phyloP scores from a whole-genome alignment of 53 echinoderm and acorn worm species.

The Arbacia lixula region DNA sequence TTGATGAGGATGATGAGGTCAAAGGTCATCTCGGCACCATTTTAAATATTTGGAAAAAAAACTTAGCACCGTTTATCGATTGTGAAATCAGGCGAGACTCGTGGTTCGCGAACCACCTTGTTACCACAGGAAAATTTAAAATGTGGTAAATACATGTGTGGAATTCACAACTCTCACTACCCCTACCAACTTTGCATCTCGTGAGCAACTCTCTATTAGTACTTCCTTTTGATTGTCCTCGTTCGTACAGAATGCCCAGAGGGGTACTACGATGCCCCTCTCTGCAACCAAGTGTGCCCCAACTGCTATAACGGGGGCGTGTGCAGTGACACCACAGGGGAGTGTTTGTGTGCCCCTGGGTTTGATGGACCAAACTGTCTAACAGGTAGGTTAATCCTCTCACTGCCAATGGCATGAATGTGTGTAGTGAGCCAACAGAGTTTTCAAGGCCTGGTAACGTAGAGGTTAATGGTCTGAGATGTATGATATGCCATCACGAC shows the following conservation, averaged over 20 bases:
- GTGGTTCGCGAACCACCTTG: too few relatives aligned
- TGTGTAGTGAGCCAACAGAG: background rate
- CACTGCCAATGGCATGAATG: background rate
- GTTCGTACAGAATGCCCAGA: slow-evolving; percentile 27
- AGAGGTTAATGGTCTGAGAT: slow-evolving; percentile 5
- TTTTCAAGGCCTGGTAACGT: background rate
- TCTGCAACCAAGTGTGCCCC: slow-evolving; percentile 17
- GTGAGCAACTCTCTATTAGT: too few relatives aligned
- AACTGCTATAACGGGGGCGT: slow-evolving; percentile 54
- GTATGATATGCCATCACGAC: background rate
- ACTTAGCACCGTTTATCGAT: too few relatives aligned
- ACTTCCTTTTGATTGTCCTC: background rate
- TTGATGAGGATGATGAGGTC: too few relatives aligned
- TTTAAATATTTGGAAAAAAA: too few relatives aligned
- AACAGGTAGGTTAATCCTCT: slow-evolving; percentile 14
- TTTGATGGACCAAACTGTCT: slow-evolving; percentile 42
- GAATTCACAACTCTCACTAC: too few relatives aligned
- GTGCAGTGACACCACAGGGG: slow-evolving; percentile 17
- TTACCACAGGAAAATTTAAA: too few relatives aligned
- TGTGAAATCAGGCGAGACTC: too few relatives aligned
- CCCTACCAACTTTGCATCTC: too few relatives aligned
- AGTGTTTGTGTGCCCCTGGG: slow-evolving; percentile 45
- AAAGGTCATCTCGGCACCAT: too few relatives aligned
- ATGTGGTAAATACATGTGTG: too few relatives aligned
- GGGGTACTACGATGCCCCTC: slow-evolving; percentile 10